Base-by-base conservation (phyloP, 2,888 invertebrate genomes). In the Mamestra brassicae region DNA sequence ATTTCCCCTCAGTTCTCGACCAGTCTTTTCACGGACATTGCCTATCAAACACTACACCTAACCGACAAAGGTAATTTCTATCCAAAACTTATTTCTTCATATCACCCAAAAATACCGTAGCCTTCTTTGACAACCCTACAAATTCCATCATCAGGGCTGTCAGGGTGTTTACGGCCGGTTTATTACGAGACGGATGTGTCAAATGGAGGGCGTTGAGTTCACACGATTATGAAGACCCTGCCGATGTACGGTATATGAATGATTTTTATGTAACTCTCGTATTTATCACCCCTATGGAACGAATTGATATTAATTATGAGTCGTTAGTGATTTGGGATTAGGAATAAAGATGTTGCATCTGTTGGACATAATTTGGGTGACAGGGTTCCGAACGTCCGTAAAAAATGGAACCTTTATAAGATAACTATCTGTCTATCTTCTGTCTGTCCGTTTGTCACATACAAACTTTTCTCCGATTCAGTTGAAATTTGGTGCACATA, bases 141-240 rank as follows among this genome's bases (percentile, higher is more conserved):
- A 71, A 73, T 76, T 80, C 73, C 66, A 78, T 80, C 83, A 86
- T 85, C 80, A 90, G 89, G 89, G 89, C 85, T 90, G 90, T 90
- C 88, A 87, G 83, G 77, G 74, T 78, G 81, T 84, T 78, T 76
- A 84, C 78, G 81, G 85, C 85, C 86, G 70, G 85, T 85, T 92
- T 91, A 92, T 93, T 91, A 92, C 83, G 87, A 88, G 90, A 90
- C 93, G 93, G 94, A 94, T 92, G 93, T 89, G 90, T 89, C 90
- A 90, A 91, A 92, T 89, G 90, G 84, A 84, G 90, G 92, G 90
- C 83, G 74, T 77, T 83, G 86, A 87, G 86, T 90, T 93, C 93
- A 90, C 94, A 92, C 92, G 92, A 89, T 91, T 90, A 91, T 91
- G 89, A 86, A 73, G 83, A 80, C 79, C 75, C 72, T 63, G 61